phyloP scores from a whole-genome alignment of 2,888 invertebrate species.

The Limnephilus rhombicus region DNA sequence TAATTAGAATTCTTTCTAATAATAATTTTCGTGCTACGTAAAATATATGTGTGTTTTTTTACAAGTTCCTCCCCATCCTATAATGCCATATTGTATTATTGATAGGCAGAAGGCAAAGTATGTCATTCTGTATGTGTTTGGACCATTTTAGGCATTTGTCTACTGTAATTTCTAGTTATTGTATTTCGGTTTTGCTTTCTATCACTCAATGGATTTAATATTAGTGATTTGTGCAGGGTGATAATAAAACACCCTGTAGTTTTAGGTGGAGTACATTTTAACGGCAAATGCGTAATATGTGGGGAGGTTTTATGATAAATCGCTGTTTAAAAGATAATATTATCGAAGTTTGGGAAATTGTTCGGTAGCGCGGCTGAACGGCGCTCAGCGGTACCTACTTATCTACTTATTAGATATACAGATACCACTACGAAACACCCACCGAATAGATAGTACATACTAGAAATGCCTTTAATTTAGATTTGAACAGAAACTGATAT shows the following conservation, averaged over 20 bases:
- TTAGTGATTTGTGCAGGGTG: neutral
- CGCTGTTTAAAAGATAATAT: conserved; percentile 24
- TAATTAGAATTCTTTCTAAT: no score
- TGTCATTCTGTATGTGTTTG: no score
- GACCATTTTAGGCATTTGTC: no score
- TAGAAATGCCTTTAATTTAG: no score
- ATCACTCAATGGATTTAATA: neutral
- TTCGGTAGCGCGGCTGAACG: neutral
- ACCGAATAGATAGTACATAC: neutral
- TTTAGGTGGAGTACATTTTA: neutral
- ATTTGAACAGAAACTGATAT: no score
- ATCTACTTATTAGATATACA: neutral
- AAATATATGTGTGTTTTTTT: no score
- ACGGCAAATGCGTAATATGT: conserved; percentile 10
- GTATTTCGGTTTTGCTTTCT: no score
- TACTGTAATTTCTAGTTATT: no score
- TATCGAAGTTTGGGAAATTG: conserved; percentile 22
- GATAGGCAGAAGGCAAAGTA: no score
- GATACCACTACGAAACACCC: neutral
- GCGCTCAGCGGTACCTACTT: neutral
- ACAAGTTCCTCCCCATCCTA: no score
- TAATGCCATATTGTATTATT: no score
- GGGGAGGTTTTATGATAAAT: conserved; percentile 23
- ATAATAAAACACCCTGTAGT: neutral
- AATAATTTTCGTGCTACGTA: no score